Evolutionary conservation across 2,888 invertebrate genomes (phyloP).

Genomic region (Trachelus iudaicus): DNA sequence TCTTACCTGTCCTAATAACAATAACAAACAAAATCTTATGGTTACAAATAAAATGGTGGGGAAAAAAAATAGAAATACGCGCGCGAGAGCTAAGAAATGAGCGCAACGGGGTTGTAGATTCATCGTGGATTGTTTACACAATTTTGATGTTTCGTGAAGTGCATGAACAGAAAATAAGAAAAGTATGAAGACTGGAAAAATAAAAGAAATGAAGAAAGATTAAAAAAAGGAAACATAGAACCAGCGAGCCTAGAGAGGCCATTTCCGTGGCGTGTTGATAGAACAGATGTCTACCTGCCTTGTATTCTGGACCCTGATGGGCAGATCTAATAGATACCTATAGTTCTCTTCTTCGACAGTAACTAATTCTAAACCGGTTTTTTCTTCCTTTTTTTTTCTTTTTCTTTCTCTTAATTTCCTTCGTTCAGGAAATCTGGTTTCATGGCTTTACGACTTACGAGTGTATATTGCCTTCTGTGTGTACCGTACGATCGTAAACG

Average conservation of each 20-base stretch:
- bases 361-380: conserved; percentile 9
- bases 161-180: conserved; percentile 5
- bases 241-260: background rate
- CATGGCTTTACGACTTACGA: background rate
- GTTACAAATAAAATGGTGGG: background rate
- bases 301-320: background rate
- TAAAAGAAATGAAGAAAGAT: background rate
- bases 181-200: background rate
- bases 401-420: background rate
- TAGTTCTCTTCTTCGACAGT: conserved; percentile 1
- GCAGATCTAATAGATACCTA: conserved; percentile 5
- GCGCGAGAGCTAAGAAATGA: background rate
- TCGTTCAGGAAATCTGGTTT: background rate
- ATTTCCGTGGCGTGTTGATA: background rate
- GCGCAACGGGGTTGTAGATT: background rate
- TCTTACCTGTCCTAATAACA: background rate
- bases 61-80: background rate
- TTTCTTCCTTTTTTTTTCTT: background rate
- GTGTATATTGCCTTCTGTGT: background rate
- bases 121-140: background rate
- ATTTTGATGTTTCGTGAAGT: conserved; percentile 2
- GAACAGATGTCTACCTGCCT: conserved; percentile 2
- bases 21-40: background rate
- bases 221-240: background rate
- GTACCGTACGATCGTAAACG: background rate